These are phyloP conservation scores for Nymphalis polychloros DNA, from an alignment of 2,888 invertebrate genomes.

Conservation along the genomic window DNA sequence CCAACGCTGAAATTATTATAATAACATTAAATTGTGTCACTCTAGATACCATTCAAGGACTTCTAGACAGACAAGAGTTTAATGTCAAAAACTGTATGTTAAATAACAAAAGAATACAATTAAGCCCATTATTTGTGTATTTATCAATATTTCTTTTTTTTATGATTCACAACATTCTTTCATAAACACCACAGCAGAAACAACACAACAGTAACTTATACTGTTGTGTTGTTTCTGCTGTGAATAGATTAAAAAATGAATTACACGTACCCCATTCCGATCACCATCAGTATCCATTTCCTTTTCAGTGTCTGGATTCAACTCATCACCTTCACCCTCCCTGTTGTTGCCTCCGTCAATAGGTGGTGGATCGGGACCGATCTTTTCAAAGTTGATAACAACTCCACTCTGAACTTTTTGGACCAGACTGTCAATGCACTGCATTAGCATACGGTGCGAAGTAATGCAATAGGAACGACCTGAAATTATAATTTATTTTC, in stretches of 20 bases:
- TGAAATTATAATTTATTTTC: conserved; percentile 50
- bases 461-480: conserved; percentile 97
- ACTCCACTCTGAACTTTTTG: conserved; percentile 99
- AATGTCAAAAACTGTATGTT: too few species aligned
- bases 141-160: not conserved
- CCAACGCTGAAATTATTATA: conserved; percentile 62
- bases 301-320: conserved; percentile 69
- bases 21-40: not conserved
- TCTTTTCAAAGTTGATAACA: conserved; percentile 98
- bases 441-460: conserved; percentile 96
- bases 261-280: conserved; percentile 72
- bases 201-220: too few species aligned
- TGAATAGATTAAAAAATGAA: not conserved
- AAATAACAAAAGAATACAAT: not conserved
- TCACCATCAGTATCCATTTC: conserved; percentile 74
- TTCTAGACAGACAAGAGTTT: too few species aligned
- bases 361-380: conserved; percentile 92
- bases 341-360: conserved; percentile 77
- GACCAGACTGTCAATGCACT: conserved; percentile 97
- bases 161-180: not conserved
- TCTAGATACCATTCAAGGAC: not conserved
- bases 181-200: not conserved
- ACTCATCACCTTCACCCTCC: conserved; percentile 77
- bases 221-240: too few species aligned
- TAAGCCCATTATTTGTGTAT: not conserved